phyloP scores from a whole-genome alignment of 2,797 vertebrate genomes.

The Malacoraja senta region DNA sequence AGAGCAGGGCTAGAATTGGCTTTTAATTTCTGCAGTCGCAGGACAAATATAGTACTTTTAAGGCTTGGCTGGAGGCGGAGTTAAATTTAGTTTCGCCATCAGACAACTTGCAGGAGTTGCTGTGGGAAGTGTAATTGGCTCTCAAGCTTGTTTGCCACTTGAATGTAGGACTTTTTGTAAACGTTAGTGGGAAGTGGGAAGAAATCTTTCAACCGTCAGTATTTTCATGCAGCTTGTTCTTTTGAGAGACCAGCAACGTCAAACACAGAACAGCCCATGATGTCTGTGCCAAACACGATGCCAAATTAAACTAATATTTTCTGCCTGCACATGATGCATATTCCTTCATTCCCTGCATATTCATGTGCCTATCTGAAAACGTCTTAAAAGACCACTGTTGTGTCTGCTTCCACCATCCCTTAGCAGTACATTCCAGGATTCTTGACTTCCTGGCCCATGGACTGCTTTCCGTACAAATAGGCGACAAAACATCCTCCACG shows the following conservation, averaged over 20 bases:
- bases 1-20: background rate
- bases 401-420: no score
- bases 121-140: constrained; percentile 8
- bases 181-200: background rate
- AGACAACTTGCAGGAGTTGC: constrained; percentile 11
- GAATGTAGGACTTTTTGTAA: background rate
- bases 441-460: no score
- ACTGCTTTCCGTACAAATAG: no score
- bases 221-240: background rate
- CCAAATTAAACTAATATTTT: no score
- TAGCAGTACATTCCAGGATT: no score
- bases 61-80: background rate
- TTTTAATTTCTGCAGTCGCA: constrained; percentile 24
- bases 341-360: no score
- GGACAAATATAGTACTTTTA: constrained; percentile 33
- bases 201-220: background rate
- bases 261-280: no score
- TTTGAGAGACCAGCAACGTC: background rate
- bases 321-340: no score
- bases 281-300: no score
- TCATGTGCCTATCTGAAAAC: no score
- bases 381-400: no score
- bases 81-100: constrained; percentile 29
- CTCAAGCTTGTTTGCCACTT: background rate
- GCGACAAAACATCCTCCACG: no score